phyloP scores from a whole-genome alignment of 2,113 vertebrate genomes.

The Channa argus region DNA sequence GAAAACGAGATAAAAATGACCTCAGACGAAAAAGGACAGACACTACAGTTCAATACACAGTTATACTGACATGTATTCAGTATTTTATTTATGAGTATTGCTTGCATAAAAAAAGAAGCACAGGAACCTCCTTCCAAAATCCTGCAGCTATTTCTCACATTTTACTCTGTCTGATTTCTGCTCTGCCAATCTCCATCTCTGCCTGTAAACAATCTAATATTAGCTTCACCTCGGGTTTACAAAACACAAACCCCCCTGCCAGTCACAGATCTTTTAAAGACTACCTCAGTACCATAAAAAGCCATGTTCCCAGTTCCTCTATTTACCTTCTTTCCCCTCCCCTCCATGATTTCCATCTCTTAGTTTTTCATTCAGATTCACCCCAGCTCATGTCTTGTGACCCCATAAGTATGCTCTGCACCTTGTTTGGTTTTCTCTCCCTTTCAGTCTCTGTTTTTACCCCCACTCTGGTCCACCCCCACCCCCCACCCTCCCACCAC shows the following conservation, averaged over 20 bases:
- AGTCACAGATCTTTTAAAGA: slow-evolving; percentile 55
- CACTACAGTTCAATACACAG: background rate
- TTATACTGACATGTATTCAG: background rate
- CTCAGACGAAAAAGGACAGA: background rate
- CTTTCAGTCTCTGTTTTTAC: slow-evolving; percentile 69
- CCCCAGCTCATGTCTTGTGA: slow-evolving; percentile 64
- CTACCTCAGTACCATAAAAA: slow-evolving; percentile 78
- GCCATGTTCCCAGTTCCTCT: slow-evolving; percentile 66
- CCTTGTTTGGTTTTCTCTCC: slow-evolving; percentile 75
- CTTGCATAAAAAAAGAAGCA: slow-evolving; percentile 15
- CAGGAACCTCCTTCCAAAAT: background rate
- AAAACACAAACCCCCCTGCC: slow-evolving; percentile 67
- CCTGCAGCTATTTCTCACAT: slow-evolving; percentile 4
- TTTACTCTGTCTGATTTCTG: slow-evolving; percentile 32
- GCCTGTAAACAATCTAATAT: slow-evolving; percentile 70
- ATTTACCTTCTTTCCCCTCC: slow-evolving; percentile 64
- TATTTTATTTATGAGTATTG: background rate
- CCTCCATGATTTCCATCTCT: slow-evolving; percentile 72
- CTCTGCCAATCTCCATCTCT: slow-evolving; percentile 33
- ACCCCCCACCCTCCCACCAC: slow-evolving; percentile 38
- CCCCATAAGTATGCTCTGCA: slow-evolving; percentile 58
- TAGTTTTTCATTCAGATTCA: slow-evolving; percentile 57
- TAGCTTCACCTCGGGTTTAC: slow-evolving; percentile 73
- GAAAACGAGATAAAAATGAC: too few species aligned
- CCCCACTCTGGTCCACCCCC: slow-evolving; percentile 21